Evolutionary conservation across 1,140 invertebrate genomes (phyloP).

Genomic region (Drosophila jambulina): DNA sequence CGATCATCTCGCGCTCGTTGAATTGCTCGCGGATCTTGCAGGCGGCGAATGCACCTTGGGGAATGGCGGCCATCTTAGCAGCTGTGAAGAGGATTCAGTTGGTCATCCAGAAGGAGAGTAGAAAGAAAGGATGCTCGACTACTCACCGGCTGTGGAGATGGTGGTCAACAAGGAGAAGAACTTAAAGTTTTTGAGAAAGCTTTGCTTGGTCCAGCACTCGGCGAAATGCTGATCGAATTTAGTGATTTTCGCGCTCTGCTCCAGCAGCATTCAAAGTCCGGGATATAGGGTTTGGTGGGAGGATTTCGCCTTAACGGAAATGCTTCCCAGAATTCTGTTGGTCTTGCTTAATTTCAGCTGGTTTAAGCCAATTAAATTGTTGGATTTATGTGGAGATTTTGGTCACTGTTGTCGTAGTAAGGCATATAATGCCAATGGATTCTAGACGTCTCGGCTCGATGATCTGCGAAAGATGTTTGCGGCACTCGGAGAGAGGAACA

Average conservation of each 20-base stretch:
- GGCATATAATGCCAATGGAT: constrained; percentile 60
- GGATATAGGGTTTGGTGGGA: constrained; percentile 8
- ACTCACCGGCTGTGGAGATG: constrained; percentile 53
- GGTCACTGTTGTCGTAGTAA: not conserved
- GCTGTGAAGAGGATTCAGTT: constrained; percentile 4
- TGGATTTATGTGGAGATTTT: constrained; percentile 14
- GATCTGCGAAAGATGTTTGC: constrained; percentile 5
- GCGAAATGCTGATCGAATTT: constrained; percentile 55
- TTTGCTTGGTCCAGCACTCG: constrained; percentile 46
- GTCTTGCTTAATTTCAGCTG: not conserved
- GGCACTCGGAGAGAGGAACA: constrained; percentile 18
- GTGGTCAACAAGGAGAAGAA: constrained; percentile 33
- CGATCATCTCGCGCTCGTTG: constrained; percentile 82
- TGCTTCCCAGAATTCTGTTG: constrained; percentile 6
- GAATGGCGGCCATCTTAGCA: constrained; percentile 86
- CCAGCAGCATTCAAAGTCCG: constrained; percentile 60
- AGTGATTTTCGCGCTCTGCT: constrained; percentile 39
- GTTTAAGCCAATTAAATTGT: not conserved
- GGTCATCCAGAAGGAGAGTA: not conserved
- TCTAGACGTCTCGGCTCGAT: constrained; percentile 28
- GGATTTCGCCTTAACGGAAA: constrained; percentile 24
- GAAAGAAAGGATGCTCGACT: not conserved
- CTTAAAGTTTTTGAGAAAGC: constrained; percentile 24
- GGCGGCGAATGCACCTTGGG: constrained; percentile 87
- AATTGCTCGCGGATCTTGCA: constrained; percentile 86